Evolutionary conservation across 1,140 invertebrate genomes (phyloP).

Genomic region (Tenebrio molitor): DNA sequence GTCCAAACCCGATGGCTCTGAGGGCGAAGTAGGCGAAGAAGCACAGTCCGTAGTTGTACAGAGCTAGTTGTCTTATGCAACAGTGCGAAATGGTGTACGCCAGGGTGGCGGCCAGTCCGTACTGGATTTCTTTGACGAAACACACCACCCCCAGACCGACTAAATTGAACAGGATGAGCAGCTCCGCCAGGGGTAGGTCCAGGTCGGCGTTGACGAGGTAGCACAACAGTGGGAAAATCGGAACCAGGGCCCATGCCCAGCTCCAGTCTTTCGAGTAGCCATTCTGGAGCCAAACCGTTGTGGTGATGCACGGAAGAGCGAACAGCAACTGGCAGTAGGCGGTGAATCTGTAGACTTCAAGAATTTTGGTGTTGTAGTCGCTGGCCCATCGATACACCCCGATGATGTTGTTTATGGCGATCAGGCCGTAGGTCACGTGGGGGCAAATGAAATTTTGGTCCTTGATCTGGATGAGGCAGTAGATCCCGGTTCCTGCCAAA

Average conservation of each 20-base stretch:
- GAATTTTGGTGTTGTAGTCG: not conserved
- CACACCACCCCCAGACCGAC: slow-evolving; percentile 38
- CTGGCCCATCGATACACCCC: not conserved
- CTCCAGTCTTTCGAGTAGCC: not conserved
- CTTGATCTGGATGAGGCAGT: slow-evolving; percentile 27
- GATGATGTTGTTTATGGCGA: not conserved
- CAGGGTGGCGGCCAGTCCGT: slow-evolving; percentile 42
- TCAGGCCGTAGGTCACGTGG: not conserved
- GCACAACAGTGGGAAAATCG: not conserved
- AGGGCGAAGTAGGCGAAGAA: slow-evolving; percentile 46
- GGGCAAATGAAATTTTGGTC: not conserved
- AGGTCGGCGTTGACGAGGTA: not conserved
- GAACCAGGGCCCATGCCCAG: slow-evolving; percentile 1
- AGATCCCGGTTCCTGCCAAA: slow-evolving; percentile 48
- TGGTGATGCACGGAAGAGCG: slow-evolving; percentile 2
- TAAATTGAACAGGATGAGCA: slow-evolving; percentile 31
- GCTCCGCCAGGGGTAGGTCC: not conserved
- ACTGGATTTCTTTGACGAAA: slow-evolving; percentile 38
- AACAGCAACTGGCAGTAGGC: not conserved
- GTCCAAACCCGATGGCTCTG: slow-evolving; percentile 1
- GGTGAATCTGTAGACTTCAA: not conserved
- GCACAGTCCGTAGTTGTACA: slow-evolving; percentile 50
- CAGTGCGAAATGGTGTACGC: slow-evolving; percentile 44
- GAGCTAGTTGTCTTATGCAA: slow-evolving; percentile 31
- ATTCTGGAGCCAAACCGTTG: not conserved